Conservation (phyloP, 2,113 vertebrate genomes). For the Electrona antarctica region DNA sequence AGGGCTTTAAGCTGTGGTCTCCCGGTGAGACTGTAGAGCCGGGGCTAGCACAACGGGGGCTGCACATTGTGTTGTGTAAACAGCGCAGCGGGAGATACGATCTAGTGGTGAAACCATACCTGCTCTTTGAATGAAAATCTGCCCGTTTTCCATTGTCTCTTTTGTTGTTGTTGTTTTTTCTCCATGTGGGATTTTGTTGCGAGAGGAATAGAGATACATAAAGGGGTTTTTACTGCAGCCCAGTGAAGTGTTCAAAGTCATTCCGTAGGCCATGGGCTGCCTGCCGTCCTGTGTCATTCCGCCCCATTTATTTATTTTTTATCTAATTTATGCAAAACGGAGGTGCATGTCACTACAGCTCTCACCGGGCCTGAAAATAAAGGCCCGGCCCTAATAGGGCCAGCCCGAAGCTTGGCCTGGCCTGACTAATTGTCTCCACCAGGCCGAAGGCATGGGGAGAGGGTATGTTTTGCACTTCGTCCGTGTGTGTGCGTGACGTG, state of each 20-base stretch:
- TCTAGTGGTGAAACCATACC: background rate
- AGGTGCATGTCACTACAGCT: background rate
- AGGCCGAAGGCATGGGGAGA: no score
- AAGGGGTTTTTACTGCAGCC: background rate
- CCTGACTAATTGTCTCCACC: no score
- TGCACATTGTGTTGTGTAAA: conserved; percentile 13
- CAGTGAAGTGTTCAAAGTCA: conserved; percentile 10
- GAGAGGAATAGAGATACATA: background rate
- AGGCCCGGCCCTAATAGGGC: no score
- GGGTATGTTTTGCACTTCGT: no score
- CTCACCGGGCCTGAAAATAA: no score
- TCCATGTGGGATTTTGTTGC: background rate
- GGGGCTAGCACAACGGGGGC: background rate
- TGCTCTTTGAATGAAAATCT: conserved; percentile 18
- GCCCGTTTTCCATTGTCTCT: conserved; percentile 8
- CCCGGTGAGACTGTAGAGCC: background rate
- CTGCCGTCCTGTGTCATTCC: conserved; percentile 13
- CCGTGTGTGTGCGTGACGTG: no score
- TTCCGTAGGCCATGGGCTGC: background rate
- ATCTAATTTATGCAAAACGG: conserved; percentile 32
- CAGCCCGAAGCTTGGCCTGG: no score
- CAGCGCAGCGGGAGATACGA: background rate
- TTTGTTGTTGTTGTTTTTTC: no score
- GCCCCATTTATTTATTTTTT: conserved; percentile 16
- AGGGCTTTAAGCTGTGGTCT: background rate